phyloP scores from a whole-genome alignment of 2,888 invertebrate species.

The Polyploca ridens region DNA sequence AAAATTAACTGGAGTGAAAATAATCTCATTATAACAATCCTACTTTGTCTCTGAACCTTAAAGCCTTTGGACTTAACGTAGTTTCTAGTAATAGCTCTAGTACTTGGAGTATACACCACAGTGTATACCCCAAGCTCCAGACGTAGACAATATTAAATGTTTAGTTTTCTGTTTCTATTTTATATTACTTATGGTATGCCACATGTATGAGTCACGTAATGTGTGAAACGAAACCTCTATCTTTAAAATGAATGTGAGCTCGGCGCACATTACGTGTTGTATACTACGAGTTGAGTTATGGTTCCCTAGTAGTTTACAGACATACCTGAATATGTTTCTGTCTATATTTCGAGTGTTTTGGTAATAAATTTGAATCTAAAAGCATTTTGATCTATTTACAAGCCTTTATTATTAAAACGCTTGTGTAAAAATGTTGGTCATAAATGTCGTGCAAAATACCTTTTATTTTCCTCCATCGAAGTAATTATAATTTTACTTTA shows the following conservation, averaged over 20 bases:
- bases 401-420: too few species aligned
- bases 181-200: background rate
- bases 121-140: too few species aligned
- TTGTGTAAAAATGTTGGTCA: background rate
- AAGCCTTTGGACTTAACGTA: too few species aligned
- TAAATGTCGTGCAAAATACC: background rate
- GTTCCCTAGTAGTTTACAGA: conserved; percentile 1
- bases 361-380: background rate
- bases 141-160: too few species aligned
- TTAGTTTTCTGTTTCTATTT: background rate
- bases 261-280: conserved; percentile 5
- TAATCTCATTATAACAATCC: too few species aligned
- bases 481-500: conserved; percentile 41
- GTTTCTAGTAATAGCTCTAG: too few species aligned
- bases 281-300: background rate
- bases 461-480: conserved; percentile 21
- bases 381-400: background rate
- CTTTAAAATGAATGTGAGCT: conserved; percentile 2
- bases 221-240: background rate
- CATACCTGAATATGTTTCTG: background rate
- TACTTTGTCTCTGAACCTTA: too few species aligned
- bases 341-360: background rate
- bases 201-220: background rate
- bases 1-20: too few species aligned
- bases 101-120: too few species aligned